A percentile compares a stretch with the other conserved stretches of the same genome.
These are phyloP conservation scores for Euplagia quadripunctaria DNA, from an alignment of 2,888 invertebrate genomes.

Conservation along the genomic window DNA sequence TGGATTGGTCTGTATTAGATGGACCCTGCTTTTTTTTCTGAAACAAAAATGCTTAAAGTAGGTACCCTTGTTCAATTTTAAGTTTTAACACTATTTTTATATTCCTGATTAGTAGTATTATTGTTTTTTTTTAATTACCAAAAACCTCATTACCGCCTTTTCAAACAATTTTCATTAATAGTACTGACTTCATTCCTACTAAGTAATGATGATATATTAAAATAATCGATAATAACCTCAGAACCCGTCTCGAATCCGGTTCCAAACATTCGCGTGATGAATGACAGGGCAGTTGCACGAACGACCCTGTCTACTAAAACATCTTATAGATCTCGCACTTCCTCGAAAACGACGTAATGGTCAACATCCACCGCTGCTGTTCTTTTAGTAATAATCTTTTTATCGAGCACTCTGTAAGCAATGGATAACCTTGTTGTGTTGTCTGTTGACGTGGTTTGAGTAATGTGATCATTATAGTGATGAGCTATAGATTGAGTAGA, in stretches of 20 bases:
- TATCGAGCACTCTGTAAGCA: slow-evolving; percentile 27
- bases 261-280: slow-evolving; percentile 82
- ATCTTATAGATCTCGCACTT: slow-evolving; percentile 45
- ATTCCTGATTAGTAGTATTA: too few species aligned
- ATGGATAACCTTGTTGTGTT: slow-evolving; percentile 40
- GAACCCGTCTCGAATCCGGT: slow-evolving; percentile 80
- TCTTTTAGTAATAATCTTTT: neutral
- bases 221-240: slow-evolving; percentile 67
- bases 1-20: too few species aligned
- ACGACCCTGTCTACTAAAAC: slow-evolving; percentile 57
- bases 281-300: slow-evolving; percentile 79
- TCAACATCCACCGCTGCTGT: slow-evolving; percentile 55
- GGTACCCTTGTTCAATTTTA: too few species aligned
- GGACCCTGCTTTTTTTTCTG: too few species aligned
- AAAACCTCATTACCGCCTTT: slow-evolving; percentile 28
- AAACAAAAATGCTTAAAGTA: too few species aligned
- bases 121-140: neutral
- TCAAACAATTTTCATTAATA: slow-evolving; percentile 50
- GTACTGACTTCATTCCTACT: slow-evolving; percentile 59
- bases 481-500: slow-evolving; percentile 78
- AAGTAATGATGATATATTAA: slow-evolving; percentile 71
- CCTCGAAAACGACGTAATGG: slow-evolving; percentile 29
- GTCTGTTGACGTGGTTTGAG: slow-evolving; percentile 23
- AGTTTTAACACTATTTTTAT: too few species aligned
- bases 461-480: slow-evolving; percentile 67